Base-by-base conservation (phyloP, 2,888 invertebrate genomes). In the Drosophila pegasa region DNA sequence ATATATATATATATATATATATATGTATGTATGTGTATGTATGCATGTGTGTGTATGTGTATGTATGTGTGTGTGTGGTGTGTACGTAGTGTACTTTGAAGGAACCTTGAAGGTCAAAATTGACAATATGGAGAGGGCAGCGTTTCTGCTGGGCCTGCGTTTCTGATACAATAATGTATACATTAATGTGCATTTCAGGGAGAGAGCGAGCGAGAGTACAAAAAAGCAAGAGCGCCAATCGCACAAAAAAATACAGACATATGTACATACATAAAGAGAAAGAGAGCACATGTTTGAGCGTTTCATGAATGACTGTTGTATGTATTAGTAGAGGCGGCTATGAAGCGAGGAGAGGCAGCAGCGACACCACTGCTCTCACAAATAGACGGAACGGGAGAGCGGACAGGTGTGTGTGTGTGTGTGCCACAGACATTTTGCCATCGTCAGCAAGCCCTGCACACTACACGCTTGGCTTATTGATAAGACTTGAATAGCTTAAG, bases 31-130 rank as follows among this genome's bases (percentile, higher is more conserved):
- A 9, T 59, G 31, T 61, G 20, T 56, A 40, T 60, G 20, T 20
- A 10, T 31, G 29, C n/a, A 2, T 56, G 41, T 60, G 20, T 20
- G 4, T 31, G 29, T 20, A 2, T 29, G 43, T 45, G 47, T 64
- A 29, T 47, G 41, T 50, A 10, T 58, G 48, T 60, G 45, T 37
- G 27, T 45, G 9, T 59, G 31, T 61, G 20, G 48, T 60, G 62
- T 63, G 74, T 63, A 58, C 38, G 62, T 64, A 71, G 75, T 83
- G 87, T 84, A 87, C 85, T 89, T 90, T 90, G 90, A 91, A 91
- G 91, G 91, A 91, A 91, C 89, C 91, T 91, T 91, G 91, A 91
- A 91, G 91, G 91, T 91, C 91, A 91, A 91, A 91, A 91, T 78
- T 91, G 91, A 91, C 89, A 91, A 90, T 89, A 89, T 79, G 81